Evolutionary conservation across 2,797 vertebrate species (phyloP).

Genomic region (Nannoperca obscura): DNA sequence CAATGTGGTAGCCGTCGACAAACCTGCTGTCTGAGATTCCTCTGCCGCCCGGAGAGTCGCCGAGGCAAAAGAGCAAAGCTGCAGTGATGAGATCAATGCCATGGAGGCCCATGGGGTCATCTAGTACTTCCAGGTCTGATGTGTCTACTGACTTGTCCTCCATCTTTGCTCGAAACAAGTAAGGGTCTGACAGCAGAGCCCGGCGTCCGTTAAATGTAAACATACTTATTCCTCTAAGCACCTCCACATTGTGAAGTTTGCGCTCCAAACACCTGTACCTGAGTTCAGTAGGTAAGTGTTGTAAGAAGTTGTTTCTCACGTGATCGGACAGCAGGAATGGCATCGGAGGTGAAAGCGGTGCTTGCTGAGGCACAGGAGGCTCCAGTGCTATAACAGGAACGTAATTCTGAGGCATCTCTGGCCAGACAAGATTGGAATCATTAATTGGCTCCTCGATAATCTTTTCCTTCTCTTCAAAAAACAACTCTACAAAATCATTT

Average conservation of each 20-base stretch:
- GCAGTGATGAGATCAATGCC: conserved; percentile 99
- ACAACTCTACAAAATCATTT: conserved; percentile 88
- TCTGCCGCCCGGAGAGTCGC: conserved; percentile 95
- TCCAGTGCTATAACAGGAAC: conserved; percentile 82
- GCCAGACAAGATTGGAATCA: conserved; percentile 65
- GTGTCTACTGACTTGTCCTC: conserved; percentile 99
- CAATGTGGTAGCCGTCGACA: conserved; percentile 93
- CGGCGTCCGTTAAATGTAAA: conserved; percentile 90
- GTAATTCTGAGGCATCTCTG: conserved; percentile 83
- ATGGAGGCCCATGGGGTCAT: conserved; percentile 97
- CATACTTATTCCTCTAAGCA: conserved; percentile 88
- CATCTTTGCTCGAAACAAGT: conserved; percentile 90
- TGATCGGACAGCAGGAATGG: conserved; percentile 84
- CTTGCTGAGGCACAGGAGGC: conserved; percentile 76
- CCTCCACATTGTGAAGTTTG: conserved; percentile 89
- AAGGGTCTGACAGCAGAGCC: conserved; percentile 89
- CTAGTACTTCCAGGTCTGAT: conserved; percentile 93
- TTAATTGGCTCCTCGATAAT: conserved; percentile 56
- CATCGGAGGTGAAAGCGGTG: conserved; percentile 73
- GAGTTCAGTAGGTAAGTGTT: conserved; percentile 86
- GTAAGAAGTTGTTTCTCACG: conserved; percentile 88
- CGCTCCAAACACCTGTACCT: conserved; percentile 88
- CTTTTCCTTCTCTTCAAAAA: conserved; percentile 81
- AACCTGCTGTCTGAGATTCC: conserved; percentile 97
- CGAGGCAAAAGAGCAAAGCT: conserved; percentile 96